Evolutionary conservation across 2,797 vertebrate genomes (phyloP), one percentile per base, ranked within the genome.

Genomic region (Scomberomorus guttatus): DNA sequence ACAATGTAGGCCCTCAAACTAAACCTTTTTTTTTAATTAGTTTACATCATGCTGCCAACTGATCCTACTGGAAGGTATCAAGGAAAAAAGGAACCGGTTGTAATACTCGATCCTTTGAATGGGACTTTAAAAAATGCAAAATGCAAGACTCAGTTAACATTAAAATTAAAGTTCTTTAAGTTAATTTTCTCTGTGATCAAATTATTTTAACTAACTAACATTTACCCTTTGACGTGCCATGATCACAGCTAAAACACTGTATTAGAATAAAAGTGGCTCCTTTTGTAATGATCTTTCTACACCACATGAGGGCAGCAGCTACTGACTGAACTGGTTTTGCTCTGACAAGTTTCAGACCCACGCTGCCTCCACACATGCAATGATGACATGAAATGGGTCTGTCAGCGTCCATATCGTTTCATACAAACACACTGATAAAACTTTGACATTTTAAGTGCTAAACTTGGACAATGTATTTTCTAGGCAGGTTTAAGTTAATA

Each of bases 181-280:
- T 54, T 62, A 0, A 27, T 79, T 75, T 62, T 68, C 62, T 76
- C 24, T 56, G 63, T 13, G 22, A 63, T 70, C 51, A 55, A 66
- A 68, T 83, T 42, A 24, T 42, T 62, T 32, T 18, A 44, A 44
- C 65, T 73, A n/a, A n/a, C 55, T 46, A 76, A 89, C 62, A 56
- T 78, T 73, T 52, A 42, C 55, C 22, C 29, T 57, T 66, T 78
- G 48, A 69, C 51, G 51, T 77, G 75, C 74, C 62, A 44, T 34
- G 56, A 87, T 91, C 81, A 93, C 93, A 94, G 93, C 89, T 95
- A 94, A 94, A 95, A 95, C 94, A 95, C 94, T 94, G 94, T 79
- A 91, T 86, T 86, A 84, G 78, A 85, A 77, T 80, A 29, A 55
- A 79, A 63, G 69, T 63, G 60, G 61, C 39, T 86, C 69, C 50